Percentiles rank a stretch among this genome's conserved stretches.
Evolutionary conservation across 2,888 invertebrate genomes (phyloP).

Genomic region (Megalurothrips usitatus): DNA sequence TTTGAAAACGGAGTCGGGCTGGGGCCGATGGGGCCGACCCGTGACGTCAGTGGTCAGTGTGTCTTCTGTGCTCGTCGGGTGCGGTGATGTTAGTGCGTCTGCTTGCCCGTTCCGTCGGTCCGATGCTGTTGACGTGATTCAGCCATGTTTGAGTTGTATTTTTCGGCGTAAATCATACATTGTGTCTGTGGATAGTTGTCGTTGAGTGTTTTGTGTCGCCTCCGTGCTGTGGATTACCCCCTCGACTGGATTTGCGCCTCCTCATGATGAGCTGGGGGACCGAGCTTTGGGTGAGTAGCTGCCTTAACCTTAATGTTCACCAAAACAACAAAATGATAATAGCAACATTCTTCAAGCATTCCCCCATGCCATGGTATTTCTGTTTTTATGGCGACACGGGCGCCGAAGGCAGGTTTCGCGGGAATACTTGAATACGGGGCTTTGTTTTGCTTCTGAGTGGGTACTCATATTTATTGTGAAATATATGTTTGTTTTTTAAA

Average conservation of each 20-base stretch:
- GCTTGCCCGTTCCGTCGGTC: background rate
- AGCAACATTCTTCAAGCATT: background rate
- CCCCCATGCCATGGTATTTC: too few species aligned
- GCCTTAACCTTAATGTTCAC: conserved; percentile 19
- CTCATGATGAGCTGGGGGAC: conserved; percentile 59
- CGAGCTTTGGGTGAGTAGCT: conserved; percentile 60
- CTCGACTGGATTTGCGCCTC: background rate
- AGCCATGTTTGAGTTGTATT: conserved; percentile 1
- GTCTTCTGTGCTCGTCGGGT: background rate
- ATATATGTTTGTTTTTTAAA: too few species aligned
- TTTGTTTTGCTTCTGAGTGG: background rate
- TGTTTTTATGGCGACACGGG: too few species aligned
- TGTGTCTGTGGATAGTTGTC: background rate
- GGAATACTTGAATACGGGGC: background rate
- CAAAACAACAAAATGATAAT: conserved; percentile 2
- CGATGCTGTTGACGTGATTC: conserved; percentile 23
- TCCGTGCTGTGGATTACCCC: conserved; percentile 5
- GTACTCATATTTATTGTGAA: too few species aligned
- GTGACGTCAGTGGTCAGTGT: conserved; percentile 9
- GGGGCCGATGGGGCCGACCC: background rate
- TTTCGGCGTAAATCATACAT: background rate
- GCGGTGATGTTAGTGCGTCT: background rate
- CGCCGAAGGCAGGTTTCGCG: background rate
- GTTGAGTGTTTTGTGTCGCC: background rate
- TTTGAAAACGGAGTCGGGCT: background rate